Conservation (phyloP, 2,113 vertebrate genomes). For the Phrynocephalus versicolor region DNA sequence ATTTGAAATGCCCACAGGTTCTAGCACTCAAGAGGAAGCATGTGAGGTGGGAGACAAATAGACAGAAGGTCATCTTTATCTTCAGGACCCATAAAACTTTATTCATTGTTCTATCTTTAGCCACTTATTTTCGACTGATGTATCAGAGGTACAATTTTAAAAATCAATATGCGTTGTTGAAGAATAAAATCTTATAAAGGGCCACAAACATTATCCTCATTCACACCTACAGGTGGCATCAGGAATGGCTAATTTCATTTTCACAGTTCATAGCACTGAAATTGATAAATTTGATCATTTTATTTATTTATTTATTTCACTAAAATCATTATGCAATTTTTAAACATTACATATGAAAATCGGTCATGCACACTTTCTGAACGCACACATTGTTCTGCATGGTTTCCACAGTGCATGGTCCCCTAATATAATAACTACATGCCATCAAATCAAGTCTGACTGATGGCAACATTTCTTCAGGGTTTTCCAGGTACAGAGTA, state of each 20-base stretch:
- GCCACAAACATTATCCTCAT: not conserved
- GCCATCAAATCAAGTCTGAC: too few species aligned
- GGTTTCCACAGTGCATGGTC: not conserved
- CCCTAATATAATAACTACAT: not conserved
- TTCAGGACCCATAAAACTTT: not conserved
- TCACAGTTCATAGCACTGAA: not conserved
- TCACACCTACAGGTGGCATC: not conserved
- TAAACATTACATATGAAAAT: not conserved
- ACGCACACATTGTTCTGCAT: not conserved
- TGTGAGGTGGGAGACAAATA: not conserved
- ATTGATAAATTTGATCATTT: not conserved
- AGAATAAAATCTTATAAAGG: not conserved
- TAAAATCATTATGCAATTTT: not conserved
- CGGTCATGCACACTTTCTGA: too few species aligned
- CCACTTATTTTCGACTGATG: too few species aligned
- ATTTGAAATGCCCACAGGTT: conserved; percentile 19
- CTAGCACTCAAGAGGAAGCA: conserved; percentile 12
- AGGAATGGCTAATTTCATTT: not conserved
- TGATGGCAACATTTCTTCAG: too few species aligned
- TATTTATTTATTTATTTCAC: too few species aligned
- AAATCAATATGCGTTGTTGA: too few species aligned
- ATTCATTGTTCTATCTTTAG: not conserved
- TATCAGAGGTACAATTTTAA: too few species aligned
- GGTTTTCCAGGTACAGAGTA: too few species aligned
- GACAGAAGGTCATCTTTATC: conserved; percentile 43